phyloP scores from a whole-genome alignment of 2,797 vertebrate species.

The Champsocephalus gunnari region DNA sequence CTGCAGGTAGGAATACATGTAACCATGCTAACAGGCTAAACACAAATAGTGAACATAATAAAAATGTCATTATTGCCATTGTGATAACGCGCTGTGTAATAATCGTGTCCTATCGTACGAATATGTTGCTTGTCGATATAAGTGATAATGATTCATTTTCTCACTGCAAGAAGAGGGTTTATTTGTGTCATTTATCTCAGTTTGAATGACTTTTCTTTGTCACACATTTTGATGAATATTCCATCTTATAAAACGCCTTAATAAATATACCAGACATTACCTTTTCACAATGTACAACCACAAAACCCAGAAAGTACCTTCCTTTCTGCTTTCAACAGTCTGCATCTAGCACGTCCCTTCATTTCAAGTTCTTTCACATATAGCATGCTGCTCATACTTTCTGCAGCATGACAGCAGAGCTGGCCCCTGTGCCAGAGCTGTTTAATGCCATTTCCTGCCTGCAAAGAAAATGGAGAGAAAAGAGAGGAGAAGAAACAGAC shows the following conservation, averaged over 20 bases:
- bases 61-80: neutral
- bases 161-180: neutral
- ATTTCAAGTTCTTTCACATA: conserved; percentile 46
- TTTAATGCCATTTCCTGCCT: conserved; percentile 76
- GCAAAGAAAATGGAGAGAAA: conserved; percentile 46
- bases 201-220: neutral
- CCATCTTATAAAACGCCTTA: too few species aligned
- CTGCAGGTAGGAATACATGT: neutral
- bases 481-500: conserved; percentile 58
- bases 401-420: conserved; percentile 46
- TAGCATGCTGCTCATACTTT: conserved; percentile 46
- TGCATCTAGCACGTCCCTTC: neutral
- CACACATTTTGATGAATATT: too few species aligned
- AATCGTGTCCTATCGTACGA: neutral
- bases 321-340: neutral
- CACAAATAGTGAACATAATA: too few species aligned
- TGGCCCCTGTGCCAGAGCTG: conserved; percentile 43
- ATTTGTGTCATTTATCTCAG: neutral
- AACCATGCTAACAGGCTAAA: neutral
- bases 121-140: neutral
- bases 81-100: neutral
- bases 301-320: neutral
- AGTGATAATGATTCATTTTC: neutral
- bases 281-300: neutral
- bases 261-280: neutral